Percentiles rank a stretch among this genome's conserved stretches.
Evolutionary conservation across 2,797 vertebrate genomes (phyloP).

Genomic region (Tokudaia tokunoshimensis): DNA sequence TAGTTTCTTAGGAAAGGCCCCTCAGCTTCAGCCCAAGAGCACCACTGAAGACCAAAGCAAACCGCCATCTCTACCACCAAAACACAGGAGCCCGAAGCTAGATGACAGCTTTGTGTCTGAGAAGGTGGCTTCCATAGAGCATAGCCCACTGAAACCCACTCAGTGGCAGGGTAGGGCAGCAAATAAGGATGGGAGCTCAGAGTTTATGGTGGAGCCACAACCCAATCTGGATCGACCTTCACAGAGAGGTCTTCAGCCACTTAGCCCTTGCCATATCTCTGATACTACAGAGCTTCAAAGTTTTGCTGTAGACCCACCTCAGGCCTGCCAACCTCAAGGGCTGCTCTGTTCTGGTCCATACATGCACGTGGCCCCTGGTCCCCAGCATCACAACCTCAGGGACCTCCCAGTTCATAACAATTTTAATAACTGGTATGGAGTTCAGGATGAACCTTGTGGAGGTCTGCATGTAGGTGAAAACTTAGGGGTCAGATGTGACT

Average conservation of each 20-base stretch:
- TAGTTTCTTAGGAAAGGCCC: neutral
- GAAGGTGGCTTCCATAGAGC: neutral
- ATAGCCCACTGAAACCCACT: neutral
- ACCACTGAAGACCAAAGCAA: neutral
- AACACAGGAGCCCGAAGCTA: neutral
- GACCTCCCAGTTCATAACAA: slow-evolving; percentile 95
- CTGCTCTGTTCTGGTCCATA: neutral
- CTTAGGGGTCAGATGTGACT: neutral
- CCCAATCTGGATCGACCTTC: neutral
- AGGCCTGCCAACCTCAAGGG: neutral
- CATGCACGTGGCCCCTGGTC: slow-evolving; percentile 55
- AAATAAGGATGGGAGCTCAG: neutral
- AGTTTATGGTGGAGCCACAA: slow-evolving; percentile 57
- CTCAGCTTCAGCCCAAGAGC: neutral
- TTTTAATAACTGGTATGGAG: slow-evolving; percentile 95
- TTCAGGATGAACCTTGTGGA: slow-evolving; percentile 83
- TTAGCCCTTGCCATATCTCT: slow-evolving; percentile 65
- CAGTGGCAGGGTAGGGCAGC: slow-evolving; percentile 54
- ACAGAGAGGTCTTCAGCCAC: slow-evolving; percentile 69
- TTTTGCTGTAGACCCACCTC: neutral
- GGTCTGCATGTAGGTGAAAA: neutral
- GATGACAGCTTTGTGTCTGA: neutral
- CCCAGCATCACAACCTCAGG: slow-evolving; percentile 80
- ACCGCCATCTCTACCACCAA: neutral
- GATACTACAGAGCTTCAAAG: neutral